These are phyloP conservation scores for Benthosema pterotum DNA, from an alignment of 2,797 vertebrate species.

Conservation along the genomic window DNA sequence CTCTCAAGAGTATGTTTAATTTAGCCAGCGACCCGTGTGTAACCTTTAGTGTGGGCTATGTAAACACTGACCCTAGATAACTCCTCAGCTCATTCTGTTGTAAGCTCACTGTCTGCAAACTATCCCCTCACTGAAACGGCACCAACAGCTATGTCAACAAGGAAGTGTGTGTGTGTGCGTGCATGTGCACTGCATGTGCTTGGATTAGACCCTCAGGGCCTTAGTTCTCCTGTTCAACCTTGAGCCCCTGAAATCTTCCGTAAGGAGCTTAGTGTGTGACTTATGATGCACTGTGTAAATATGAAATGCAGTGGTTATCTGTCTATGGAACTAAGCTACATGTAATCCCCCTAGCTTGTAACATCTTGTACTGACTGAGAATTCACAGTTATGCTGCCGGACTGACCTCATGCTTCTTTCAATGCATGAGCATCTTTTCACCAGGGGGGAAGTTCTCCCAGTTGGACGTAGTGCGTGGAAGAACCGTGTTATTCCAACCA, in stretches of 20 bases:
- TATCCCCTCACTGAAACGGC: slow-evolving; percentile 5
- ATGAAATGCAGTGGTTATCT: slow-evolving; percentile 4
- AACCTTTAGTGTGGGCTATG: slow-evolving; percentile 26
- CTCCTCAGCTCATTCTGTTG: slow-evolving; percentile 24
- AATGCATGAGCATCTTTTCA: too few relatives aligned
- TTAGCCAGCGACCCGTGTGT: slow-evolving; percentile 1
- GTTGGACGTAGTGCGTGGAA: too few relatives aligned
- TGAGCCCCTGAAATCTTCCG: slow-evolving; percentile 32
- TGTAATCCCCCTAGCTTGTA: too few relatives aligned
- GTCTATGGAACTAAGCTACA: neutral
- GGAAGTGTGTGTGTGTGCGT: slow-evolving; percentile 9
- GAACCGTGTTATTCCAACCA: too few relatives aligned
- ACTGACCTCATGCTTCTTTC: too few relatives aligned
- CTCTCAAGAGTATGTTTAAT: neutral
- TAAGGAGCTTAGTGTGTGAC: slow-evolving; percentile 8
- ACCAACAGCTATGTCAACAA: slow-evolving; percentile 54
- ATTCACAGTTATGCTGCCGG: too few relatives aligned
- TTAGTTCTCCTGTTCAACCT: slow-evolving; percentile 27
- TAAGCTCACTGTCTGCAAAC: slow-evolving; percentile 36
- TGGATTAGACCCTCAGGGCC: slow-evolving; percentile 48
- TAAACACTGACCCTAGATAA: slow-evolving; percentile 13
- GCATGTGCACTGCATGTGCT: slow-evolving; percentile 9
- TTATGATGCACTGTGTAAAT: slow-evolving; percentile 15
- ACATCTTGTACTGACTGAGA: too few relatives aligned
- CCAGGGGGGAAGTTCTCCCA: too few relatives aligned